Evolutionary conservation across 1,140 invertebrate genomes (phyloP).

Genomic region (Yoshiicerus persimilis): DNA sequence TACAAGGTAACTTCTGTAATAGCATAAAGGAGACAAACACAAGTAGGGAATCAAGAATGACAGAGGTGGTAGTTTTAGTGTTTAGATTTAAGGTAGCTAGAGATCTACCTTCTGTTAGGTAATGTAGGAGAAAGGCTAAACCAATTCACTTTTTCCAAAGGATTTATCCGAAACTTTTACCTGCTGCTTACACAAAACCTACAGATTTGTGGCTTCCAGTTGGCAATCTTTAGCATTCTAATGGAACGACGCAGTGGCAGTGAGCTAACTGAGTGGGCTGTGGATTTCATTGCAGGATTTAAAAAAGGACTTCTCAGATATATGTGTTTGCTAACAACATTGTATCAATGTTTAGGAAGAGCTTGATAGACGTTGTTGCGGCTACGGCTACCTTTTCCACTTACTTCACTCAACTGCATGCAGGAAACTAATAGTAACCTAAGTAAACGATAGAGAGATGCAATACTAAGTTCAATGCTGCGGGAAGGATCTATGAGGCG

Average conservation of each 20-base stretch:
- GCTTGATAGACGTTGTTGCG: conserved; percentile 6
- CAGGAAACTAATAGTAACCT: background rate
- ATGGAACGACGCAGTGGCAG: conserved; percentile 19
- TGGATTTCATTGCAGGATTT: conserved; percentile 19
- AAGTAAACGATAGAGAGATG: background rate
- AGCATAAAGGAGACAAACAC: background rate
- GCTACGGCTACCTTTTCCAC: background rate
- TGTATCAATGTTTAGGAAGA: conserved; percentile 17
- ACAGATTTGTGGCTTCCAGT: conserved; percentile 7
- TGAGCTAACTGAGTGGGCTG: conserved; percentile 9
- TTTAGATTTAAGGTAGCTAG: background rate
- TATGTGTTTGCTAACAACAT: conserved; percentile 20
- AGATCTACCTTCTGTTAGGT: background rate
- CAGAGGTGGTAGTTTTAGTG: background rate
- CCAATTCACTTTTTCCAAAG: conserved; percentile 24
- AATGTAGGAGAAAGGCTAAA: background rate
- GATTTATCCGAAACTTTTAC: conserved; percentile 22
- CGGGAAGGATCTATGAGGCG: conserved; percentile 35
- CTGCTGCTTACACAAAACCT: conserved; percentile 13
- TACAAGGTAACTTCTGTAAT: no score
- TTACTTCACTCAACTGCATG: background rate
- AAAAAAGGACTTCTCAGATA: conserved; percentile 13
- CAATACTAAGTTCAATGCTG: conserved; percentile 23
- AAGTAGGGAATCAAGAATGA: background rate
- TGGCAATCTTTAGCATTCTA: conserved; percentile 14